Evolutionary conservation across 30 jellyfish, hydroid and myxozoan genomes (phyloP).

Genomic region (Haliclystus octoradiatus): DNA sequence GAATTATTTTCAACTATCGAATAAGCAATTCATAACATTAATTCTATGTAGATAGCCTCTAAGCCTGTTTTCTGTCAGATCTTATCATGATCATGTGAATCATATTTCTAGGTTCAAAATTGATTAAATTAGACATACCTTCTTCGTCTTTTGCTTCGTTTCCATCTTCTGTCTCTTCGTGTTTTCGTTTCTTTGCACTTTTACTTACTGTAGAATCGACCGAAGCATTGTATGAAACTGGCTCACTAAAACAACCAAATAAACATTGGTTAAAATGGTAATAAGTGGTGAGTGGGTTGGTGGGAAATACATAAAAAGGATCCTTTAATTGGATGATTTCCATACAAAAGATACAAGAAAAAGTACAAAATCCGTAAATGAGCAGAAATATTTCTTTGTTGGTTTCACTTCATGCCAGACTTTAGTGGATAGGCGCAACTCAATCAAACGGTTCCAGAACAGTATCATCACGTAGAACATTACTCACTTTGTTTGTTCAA

Average conservation of each 20-base stretch:
- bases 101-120: too few relatives aligned
- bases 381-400: neutral
- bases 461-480: too few relatives aligned
- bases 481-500: slow-evolving; percentile 74
- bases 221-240: slow-evolving; percentile 44
- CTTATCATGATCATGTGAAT: too few relatives aligned
- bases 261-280: too few relatives aligned
- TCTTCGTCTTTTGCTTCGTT: slow-evolving; percentile 16
- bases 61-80: too few relatives aligned
- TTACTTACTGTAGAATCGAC: slow-evolving; percentile 70
- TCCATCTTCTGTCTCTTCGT: slow-evolving; percentile 24
- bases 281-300: too few relatives aligned
- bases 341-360: neutral
- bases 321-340: too few relatives aligned
- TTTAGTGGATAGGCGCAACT: slow-evolving; percentile 2
- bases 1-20: too few relatives aligned
- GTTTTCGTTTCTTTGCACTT: slow-evolving; percentile 47
- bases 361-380: neutral
- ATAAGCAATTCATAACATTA: too few relatives aligned
- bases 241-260: slow-evolving; percentile 10
- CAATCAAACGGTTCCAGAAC: slow-evolving; percentile 26
- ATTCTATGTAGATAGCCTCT: too few relatives aligned
- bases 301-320: too few relatives aligned
- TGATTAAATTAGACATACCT: too few relatives aligned
- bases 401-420: slow-evolving; percentile 9